phyloP scores from a whole-genome alignment of 2,797 vertebrate genomes.

The Ceryle rudis region DNA sequence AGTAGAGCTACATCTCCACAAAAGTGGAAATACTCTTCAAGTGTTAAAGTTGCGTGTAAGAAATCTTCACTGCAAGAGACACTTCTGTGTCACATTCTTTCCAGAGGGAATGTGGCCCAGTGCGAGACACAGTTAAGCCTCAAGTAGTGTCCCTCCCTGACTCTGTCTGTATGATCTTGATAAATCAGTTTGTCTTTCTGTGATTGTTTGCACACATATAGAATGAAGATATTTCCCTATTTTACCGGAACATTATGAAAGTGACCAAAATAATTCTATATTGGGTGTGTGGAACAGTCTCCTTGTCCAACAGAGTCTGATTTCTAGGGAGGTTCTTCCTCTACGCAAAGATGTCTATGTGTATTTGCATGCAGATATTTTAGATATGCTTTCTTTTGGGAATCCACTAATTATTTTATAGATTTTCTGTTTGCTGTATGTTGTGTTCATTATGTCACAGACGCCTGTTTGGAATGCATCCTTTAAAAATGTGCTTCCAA shows the following conservation, averaged over 20 bases:
- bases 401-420: neutral
- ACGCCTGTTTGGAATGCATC: fast-evolving
- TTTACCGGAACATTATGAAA: neutral
- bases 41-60: neutral
- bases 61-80: neutral
- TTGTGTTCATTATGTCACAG: neutral
- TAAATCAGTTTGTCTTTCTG: neutral
- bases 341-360: neutral
- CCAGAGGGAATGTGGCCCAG: neutral
- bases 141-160: neutral
- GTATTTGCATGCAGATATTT: neutral
- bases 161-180: neutral
- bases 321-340: neutral
- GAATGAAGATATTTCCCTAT: neutral
- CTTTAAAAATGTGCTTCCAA: neutral
- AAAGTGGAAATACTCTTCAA: neutral
- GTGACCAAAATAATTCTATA: neutral
- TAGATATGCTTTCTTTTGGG: neutral
- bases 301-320: neutral
- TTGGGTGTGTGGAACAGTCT: fast-evolving
- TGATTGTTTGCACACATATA: neutral
- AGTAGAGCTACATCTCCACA: neutral
- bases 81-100: fast-evolving
- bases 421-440: neutral
- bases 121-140: neutral